Evolutionary conservation across 2,113 vertebrate species (phyloP).

Genomic region (Gavialis gangeticus): DNA sequence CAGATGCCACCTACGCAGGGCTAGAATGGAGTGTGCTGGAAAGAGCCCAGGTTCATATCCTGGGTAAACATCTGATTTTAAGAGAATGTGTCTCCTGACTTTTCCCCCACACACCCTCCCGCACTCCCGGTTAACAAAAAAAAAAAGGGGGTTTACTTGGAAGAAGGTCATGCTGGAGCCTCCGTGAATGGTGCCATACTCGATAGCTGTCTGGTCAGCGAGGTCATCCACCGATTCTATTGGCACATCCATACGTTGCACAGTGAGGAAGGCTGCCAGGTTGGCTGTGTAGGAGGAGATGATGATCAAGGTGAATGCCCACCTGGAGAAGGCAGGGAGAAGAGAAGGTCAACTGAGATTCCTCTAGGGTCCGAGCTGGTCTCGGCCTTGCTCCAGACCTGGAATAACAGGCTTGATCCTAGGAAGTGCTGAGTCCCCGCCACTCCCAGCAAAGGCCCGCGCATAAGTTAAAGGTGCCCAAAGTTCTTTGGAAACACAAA

Average conservation of each 20-base stretch:
- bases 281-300: slow-evolving; percentile 99
- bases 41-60: neutral
- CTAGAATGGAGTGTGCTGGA: neutral
- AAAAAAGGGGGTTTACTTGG: slow-evolving; percentile 86
- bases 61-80: neutral
- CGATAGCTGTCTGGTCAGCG: slow-evolving; percentile 96
- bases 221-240: slow-evolving; percentile 98
- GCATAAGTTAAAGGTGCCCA: too few species aligned
- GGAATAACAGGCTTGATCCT: neutral
- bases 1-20: neutral
- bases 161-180: slow-evolving; percentile 99
- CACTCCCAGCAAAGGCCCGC: neutral
- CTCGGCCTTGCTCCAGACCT: neutral
- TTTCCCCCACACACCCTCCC: neutral
- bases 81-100: neutral
- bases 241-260: slow-evolving; percentile 97
- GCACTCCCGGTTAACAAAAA: neutral
- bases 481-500: neutral
- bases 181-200: slow-evolving; percentile 97
- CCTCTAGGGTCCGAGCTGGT: neutral
- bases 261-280: slow-evolving; percentile 95
- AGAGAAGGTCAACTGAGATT: neutral
- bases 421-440: neutral
- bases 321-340: slow-evolving; percentile 79
- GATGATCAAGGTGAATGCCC: slow-evolving; percentile 99